A percentile compares a stretch with the other conserved stretches of the same genome.
Conservation (phyloP, 2,113 vertebrate genomes). For the Megaceryle maxima region DNA sequence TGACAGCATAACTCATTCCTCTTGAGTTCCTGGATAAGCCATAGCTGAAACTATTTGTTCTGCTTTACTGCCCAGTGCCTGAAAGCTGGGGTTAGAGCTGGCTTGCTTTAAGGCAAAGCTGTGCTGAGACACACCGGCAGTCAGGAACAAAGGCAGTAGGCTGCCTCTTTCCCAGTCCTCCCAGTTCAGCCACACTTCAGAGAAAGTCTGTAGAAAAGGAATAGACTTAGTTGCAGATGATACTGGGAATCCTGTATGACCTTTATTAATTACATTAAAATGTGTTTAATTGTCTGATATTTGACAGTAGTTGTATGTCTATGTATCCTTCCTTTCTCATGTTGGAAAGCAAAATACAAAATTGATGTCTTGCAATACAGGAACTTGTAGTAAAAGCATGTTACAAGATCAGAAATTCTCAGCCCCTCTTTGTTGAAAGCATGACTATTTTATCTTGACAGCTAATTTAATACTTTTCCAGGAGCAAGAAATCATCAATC, state of each 20-base stretch:
- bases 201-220: neutral
- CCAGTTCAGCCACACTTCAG: neutral
- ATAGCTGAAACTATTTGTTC: conserved; percentile 38
- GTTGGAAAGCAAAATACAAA: neutral
- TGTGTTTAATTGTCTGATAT: neutral
- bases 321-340: neutral
- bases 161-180: neutral
- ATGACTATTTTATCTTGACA: neutral
- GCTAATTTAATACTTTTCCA: neutral
- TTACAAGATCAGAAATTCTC: neutral
- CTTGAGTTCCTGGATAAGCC: conserved; percentile 34
- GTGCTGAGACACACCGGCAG: neutral
- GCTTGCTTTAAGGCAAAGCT: neutral
- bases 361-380: neutral
- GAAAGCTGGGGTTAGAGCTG: neutral
- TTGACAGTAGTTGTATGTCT: neutral
- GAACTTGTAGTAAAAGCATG: neutral
- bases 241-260: neutral
- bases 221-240: neutral
- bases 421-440: neutral
- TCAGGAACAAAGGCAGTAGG: neutral
- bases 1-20: conserved; percentile 48
- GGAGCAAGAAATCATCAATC: rapidly evolving
- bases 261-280: neutral
- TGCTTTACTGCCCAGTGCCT: conserved; percentile 13